These are phyloP conservation scores for Trileptium ribeirensis DNA, from an alignment of 2,888 invertebrate genomes.

Conservation along the genomic window DNA sequence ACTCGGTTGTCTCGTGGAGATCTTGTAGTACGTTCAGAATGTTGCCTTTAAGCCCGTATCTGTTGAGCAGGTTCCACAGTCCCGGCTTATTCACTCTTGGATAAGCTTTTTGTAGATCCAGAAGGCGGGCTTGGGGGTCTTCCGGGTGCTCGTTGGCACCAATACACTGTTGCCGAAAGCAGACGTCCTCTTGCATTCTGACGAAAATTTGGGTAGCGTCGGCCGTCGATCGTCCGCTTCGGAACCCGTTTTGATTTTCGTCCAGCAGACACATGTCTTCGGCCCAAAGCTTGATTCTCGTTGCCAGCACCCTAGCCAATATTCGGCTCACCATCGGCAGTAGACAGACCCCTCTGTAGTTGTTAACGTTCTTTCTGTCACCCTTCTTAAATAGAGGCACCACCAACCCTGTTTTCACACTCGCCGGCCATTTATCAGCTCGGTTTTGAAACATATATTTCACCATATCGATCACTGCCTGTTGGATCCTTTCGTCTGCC, in stretches of 20 bases:
- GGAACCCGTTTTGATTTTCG: not conserved
- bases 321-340: not conserved
- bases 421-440: slow-evolving; percentile 3
- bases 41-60: not conserved
- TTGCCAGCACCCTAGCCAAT: not conserved
- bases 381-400: slow-evolving; percentile 10
- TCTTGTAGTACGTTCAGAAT: not conserved
- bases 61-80: not conserved
- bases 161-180: not conserved
- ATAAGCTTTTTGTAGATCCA: not conserved
- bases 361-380: not conserved
- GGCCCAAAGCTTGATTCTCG: not conserved
- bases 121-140: not conserved
- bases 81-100: not conserved
- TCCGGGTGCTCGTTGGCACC: not conserved
- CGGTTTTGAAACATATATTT: not conserved
- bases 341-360: not conserved
- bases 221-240: not conserved
- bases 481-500: not conserved
- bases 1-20: slow-evolving; percentile 2
- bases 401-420: not conserved
- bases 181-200: not conserved
- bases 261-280: not conserved
- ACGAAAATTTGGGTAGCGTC: slow-evolving; percentile 3
- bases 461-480: not conserved